Base-by-base conservation (phyloP, 2,113 vertebrate species). In the Spea bombifrons region DNA sequence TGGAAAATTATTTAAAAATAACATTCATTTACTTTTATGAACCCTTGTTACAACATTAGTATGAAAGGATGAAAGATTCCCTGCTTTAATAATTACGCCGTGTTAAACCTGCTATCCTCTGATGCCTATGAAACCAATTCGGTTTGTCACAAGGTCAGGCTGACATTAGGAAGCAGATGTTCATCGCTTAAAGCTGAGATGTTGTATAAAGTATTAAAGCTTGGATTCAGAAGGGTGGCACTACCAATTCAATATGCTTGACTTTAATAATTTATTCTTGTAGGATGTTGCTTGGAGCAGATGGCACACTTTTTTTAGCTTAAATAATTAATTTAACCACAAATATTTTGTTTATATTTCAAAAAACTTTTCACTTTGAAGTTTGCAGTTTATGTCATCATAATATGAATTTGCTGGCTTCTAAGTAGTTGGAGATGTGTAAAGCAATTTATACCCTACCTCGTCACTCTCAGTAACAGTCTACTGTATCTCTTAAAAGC, bases 191-290 rank as follows among this genome's bases (percentile, higher is more conserved):
- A 75, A 75, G 59, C 61, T 43, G 45, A 49, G 50, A 47, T 7
- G 47, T 13, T 65, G 15, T 75, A 50, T 66, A 66, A 75, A 65
- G 46, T 16, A 75, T 75, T 75, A 63, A 75, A 52, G 17, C 49
- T 75, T 48, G 63, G 59, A 12, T 64, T 66, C 17, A 68, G 57
- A 53, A 72, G n/a, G 13, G 43, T n/a, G 49, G 8, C 10, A 10
- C 50, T 66, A 53, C 66, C 50, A 47, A 67, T 80, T 65, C 45
- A 80, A 47, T 66, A 66, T 66, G 30, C 49, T n/a, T 9, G 43
- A 45, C 45, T 66, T 80, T 45, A 73, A 80, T 80, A 80, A 80
- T 80, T 53, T 66, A 79, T 66, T 53, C 30, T 65, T 53, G 49
- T 73, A 63, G 76, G 61, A 50, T 16, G 7, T 13, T 55, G 48